Evolutionary conservation across 2,888 invertebrate species (phyloP).

Genomic region (Cetonia aurata): DNA sequence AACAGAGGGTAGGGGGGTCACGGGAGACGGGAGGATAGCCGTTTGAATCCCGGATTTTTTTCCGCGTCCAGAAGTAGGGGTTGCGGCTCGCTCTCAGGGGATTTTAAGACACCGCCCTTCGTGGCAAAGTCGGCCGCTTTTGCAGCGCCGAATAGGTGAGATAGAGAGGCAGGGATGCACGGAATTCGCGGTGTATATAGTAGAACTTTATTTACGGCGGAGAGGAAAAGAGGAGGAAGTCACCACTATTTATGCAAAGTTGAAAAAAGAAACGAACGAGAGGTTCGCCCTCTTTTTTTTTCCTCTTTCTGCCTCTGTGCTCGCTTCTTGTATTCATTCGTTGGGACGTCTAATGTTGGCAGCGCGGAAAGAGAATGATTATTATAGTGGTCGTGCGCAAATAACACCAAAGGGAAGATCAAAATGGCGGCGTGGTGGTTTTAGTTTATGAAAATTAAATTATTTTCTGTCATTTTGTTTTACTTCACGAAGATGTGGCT

Average conservation of each 20-base stretch:
- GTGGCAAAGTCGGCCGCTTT: conserved; percentile 3
- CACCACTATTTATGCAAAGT: conserved; percentile 55
- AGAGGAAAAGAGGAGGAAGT: neutral
- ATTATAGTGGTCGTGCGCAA: conserved; percentile 31
- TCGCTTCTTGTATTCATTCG: conserved; percentile 19
- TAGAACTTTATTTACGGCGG: conserved; percentile 24
- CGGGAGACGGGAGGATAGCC: conserved; percentile 1
- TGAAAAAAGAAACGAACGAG: conserved; percentile 39
- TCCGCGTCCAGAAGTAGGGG: conserved; percentile 50
- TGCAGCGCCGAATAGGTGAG: conserved; percentile 2
- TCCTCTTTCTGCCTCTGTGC: conserved; percentile 18
- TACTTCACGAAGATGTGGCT: neutral
- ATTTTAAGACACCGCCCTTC: conserved; percentile 58
- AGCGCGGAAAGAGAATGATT: conserved; percentile 25
- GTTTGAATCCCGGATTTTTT: conserved; percentile 50
- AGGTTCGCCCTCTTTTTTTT: neutral
- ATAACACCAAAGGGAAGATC: conserved; percentile 5
- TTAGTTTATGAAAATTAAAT: conserved; percentile 2
- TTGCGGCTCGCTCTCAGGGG: conserved; percentile 52
- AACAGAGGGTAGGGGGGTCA: neutral
- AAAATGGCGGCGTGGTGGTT: conserved; percentile 24
- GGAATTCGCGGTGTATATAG: conserved; percentile 18
- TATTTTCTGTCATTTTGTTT: neutral
- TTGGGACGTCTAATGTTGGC: conserved; percentile 20
- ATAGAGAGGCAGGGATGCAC: neutral